Percentiles rank a stretch among this genome's conserved stretches.
Conservation (phyloP, 2,797 vertebrate genomes). For the Coreius guichenoti region DNA sequence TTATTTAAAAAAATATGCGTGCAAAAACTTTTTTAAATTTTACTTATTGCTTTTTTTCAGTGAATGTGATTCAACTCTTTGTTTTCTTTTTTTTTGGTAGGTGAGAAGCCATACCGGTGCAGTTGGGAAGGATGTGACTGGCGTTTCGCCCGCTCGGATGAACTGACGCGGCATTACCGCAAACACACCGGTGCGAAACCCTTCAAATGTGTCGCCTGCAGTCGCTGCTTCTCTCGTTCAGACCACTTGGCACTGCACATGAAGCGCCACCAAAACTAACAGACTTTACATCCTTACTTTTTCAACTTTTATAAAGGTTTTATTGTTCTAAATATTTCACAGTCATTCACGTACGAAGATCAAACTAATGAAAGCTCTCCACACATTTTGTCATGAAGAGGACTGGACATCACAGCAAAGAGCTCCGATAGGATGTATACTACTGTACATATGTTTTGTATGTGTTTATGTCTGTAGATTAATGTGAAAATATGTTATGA, state of each 20-base stretch:
- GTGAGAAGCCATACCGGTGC: conserved; percentile 92
- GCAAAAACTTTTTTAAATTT: neutral
- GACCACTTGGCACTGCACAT: conserved; percentile 94
- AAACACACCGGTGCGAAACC: conserved; percentile 95
- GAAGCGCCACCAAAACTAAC: conserved; percentile 83
- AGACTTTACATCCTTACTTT: conserved; percentile 6
- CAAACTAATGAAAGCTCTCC: conserved; percentile 58
- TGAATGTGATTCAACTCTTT: neutral
- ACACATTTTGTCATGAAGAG: conserved; percentile 35
- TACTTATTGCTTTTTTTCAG: neutral
- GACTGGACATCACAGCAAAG: conserved; percentile 24
- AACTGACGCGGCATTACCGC: conserved; percentile 91
- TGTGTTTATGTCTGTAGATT: conserved; percentile 61
- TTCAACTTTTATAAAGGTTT: conserved; percentile 43
- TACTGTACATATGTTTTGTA: conserved; percentile 70
- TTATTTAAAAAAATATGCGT: neutral
- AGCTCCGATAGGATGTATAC: conserved; percentile 39
- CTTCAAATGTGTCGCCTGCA: conserved; percentile 90
- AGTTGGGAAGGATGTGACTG: conserved; percentile 92
- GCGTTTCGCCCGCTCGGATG: conserved; percentile 93
- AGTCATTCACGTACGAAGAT: conserved; percentile 55
- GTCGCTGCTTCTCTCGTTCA: conserved; percentile 93
- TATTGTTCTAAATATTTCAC: conserved; percentile 53
- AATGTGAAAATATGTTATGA: conserved; percentile 71
- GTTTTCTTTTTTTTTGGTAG: conserved; percentile 67